Evolutionary conservation across 2,888 invertebrate species (phyloP), one percentile per base, ranked within the genome.

Genomic region (Plusia festucae): DNA sequence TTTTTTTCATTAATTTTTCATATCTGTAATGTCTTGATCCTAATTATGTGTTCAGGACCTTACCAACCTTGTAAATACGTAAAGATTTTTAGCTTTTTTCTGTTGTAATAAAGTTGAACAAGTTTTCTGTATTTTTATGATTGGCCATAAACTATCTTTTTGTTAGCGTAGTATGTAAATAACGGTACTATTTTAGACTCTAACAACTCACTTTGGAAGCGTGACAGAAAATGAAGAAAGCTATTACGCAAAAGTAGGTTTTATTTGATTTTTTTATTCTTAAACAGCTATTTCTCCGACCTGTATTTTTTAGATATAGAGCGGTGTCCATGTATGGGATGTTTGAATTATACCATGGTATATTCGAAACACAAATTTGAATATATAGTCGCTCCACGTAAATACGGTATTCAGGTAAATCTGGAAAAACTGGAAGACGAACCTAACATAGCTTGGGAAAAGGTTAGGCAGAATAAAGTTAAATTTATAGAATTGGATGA

Each of bases 221-320:
- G 53, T 60, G 53, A 55, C 22, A 54, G 61, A 69, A 70, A 57
- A 64, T 65, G 76, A 81, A 84, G 70, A 79, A 82, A 73, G 66
- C 54, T 65, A 74, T 72, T 66, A 51, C 51, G 51, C 22, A 60
- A 84, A 88, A 82, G 81, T 87, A 79, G 87, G 85, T 63, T 74
- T 65, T 86, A 75, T 88, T 86, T 87, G 81, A 60, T 54, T 61
- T 83, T 69, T 69, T 73, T 51, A 55, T 72, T 82, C 79, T 73
- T 73, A 61, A 61, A 20, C 52, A 9, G 27, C 72, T 75, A 72
- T 66, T 72, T 56, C 64, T 51, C 58, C 75, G 76, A 55, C 76
- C 79, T 80, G 77, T 56, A 78, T 64, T 60, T 74, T 82, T 74
- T 68, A n/a, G 75, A 70, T 52, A 65, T 71, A 53, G 53, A 61